Percentiles rank a stretch among this genome's conserved stretches.
Conservation (phyloP, 2,888 invertebrate species). For the Drosophila leonis region DNA sequence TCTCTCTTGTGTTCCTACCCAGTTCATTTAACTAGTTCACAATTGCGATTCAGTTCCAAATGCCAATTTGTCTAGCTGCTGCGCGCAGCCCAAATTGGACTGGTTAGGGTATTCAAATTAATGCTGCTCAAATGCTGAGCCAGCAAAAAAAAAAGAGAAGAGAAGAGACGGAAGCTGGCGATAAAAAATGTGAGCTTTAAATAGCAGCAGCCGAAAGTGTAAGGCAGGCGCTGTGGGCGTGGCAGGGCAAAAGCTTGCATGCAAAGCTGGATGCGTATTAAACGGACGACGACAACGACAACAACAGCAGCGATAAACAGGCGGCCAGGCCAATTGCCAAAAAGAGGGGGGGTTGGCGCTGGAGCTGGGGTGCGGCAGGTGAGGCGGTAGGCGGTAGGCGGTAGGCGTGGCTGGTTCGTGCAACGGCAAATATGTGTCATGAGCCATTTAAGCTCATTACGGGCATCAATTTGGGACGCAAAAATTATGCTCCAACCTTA, state of each 20-base stretch:
- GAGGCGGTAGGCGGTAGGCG: not conserved
- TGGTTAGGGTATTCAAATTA: constrained; percentile 52
- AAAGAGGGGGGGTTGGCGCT: not conserved
- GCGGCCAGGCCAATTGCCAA: constrained; percentile 9
- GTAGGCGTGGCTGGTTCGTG: constrained; percentile 12
- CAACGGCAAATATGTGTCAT: constrained; percentile 79
- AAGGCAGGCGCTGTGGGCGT: constrained; percentile 4
- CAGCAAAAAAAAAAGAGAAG: constrained; percentile 31
- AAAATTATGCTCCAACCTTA: constrained; percentile 78
- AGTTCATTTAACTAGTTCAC: not conserved
- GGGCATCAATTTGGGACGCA: constrained; percentile 82
- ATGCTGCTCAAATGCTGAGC: constrained; percentile 58
- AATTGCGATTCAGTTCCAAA: not conserved
- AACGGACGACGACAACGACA: constrained; percentile 32
- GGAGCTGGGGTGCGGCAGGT: not conserved
- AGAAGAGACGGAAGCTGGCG: constrained; percentile 21
- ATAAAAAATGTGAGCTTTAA: constrained; percentile 61
- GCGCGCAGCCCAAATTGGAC: not conserved
- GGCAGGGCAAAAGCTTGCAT: not conserved
- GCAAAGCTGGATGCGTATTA: constrained; percentile 39
- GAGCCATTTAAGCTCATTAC: constrained; percentile 84
- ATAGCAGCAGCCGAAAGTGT: constrained; percentile 52
- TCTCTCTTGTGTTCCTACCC: not conserved
- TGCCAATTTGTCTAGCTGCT: not conserved
- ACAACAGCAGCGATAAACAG: constrained; percentile 22